Percentiles rank a stretch among this genome's conserved stretches.
Evolutionary conservation across 2,113 vertebrate genomes (phyloP).

Genomic region (Mobula birostris): DNA sequence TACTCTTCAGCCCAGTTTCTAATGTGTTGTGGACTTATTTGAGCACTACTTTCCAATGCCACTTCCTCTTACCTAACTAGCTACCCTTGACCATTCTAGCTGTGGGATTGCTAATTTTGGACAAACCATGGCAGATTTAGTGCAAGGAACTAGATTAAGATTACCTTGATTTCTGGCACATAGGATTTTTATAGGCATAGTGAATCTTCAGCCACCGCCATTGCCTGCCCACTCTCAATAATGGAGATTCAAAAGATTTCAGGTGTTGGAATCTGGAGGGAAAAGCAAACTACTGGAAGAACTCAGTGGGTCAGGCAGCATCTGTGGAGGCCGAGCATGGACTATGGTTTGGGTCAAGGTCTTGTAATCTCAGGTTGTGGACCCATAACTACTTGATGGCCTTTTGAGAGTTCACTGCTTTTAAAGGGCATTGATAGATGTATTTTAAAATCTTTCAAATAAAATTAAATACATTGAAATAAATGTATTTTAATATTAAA

Average conservation of each 20-base stretch:
- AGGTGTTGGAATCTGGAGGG: too few relatives aligned
- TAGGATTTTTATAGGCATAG: neutral
- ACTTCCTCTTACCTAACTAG: neutral
- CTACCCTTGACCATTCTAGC: neutral
- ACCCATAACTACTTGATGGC: too few relatives aligned
- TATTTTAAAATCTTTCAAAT: too few relatives aligned
- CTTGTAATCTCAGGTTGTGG: too few relatives aligned
- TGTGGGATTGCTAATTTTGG: neutral
- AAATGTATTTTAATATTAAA: too few relatives aligned
- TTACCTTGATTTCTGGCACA: neutral
- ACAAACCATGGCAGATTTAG: neutral
- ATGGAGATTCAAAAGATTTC: neutral
- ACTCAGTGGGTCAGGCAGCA: too few relatives aligned
- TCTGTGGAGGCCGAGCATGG: too few relatives aligned
- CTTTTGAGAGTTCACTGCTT: too few relatives aligned
- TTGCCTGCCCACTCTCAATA: neutral
- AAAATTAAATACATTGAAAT: too few relatives aligned
- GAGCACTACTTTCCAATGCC: neutral
- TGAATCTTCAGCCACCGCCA: neutral
- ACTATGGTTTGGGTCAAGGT: too few relatives aligned
- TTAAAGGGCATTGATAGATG: too few relatives aligned
- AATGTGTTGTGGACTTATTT: neutral
- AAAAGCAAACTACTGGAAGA: too few relatives aligned
- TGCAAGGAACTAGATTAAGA: neutral
- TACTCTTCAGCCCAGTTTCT: neutral